Evolutionary conservation across 2,113 vertebrate genomes (phyloP), one percentile per base, ranked within the genome.

Genomic region (Leptodactylus fuscus): DNA sequence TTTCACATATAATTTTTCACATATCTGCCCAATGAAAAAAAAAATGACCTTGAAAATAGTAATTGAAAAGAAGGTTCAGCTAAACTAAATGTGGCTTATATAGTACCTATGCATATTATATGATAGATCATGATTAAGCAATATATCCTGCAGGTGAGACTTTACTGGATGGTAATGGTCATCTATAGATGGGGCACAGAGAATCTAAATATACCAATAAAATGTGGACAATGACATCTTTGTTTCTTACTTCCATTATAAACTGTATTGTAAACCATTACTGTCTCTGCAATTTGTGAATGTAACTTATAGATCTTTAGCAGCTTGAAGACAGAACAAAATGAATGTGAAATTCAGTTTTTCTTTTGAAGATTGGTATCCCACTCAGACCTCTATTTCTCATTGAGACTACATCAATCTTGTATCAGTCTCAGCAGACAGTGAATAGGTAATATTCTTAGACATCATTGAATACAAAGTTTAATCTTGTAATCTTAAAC

Each of bases 241-340:
- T 58, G 55, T 58, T 24, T 18, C 22, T 0, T 58, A 7, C 24
- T 62, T 15, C 32, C 10, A 22, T 5, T 20, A 69, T 7, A 34
- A 4, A 34, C 0, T 34, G 29, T n/a, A 38, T 8, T 12, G 11
- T 41, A n/a, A 22, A 5, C 32, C 44, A 73, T 73, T 41, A 46
- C 41, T 73, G 22, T 46, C 70, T 46, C 74, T 77, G 27, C 16
- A 77, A 53, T 2, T 77, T 1, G 10, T 7, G 16, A 77, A 22
- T 53, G 48, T 53, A 51, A 46, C 34, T 53, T 77, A 34, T 5
- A 74, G 38, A 74, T 46, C 22, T 74, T 74, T 48, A 9, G 20
- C 32, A 77, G 75, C 32, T 53, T 53, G 75, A 77, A 77, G 18
- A 51, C 16, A 55, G 55, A 77, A 53, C 75, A 55, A 77, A 51